These are phyloP conservation scores for Leptopilina drosophilae DNA, from an alignment of 2,888 invertebrate genomes.

Conservation along the genomic window DNA sequence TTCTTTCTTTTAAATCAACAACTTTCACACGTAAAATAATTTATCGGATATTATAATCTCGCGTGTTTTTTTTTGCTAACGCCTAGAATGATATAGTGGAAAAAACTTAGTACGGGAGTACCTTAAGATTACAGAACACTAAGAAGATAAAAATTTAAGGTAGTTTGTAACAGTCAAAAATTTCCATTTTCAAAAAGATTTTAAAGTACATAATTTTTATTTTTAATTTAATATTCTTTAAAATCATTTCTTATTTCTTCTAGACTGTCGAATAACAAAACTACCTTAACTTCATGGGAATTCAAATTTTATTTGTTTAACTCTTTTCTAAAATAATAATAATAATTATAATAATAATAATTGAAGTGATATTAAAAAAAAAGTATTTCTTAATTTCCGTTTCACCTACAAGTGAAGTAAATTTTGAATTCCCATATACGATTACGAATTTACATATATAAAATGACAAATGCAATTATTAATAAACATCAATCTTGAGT, in stretches of 20 bases:
- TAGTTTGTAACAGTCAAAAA: no score
- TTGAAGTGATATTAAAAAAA: no score
- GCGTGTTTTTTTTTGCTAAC: slow-evolving; percentile 50
- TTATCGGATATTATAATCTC: slow-evolving; percentile 51
- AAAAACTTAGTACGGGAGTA: slow-evolving; percentile 57
- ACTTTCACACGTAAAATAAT: slow-evolving; percentile 58
- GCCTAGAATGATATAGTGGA: slow-evolving; percentile 28
- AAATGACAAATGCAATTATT: slow-evolving; percentile 17
- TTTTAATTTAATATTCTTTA: no score
- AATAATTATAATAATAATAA: no score
- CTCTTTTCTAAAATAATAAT: no score
- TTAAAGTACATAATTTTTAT: no score
- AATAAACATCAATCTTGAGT: slow-evolving; percentile 20
- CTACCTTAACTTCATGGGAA: neutral
- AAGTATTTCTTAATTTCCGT: no score
- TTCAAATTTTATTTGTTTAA: neutral
- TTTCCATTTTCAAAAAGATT: no score
- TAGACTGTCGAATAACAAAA: no score
- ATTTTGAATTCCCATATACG: slow-evolving; percentile 30
- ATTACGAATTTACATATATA: neutral
- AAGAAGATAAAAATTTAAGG: slow-evolving; percentile 43
- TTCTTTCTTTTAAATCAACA: slow-evolving; percentile 56
- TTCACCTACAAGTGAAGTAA: neutral
- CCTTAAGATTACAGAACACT: slow-evolving; percentile 62
- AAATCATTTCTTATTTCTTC: no score